A percentile compares a stretch with the other conserved stretches of the same genome.
Conservation (phyloP, 92 coral and sea anemone genomes). For the Plumapathes pennacea region DNA sequence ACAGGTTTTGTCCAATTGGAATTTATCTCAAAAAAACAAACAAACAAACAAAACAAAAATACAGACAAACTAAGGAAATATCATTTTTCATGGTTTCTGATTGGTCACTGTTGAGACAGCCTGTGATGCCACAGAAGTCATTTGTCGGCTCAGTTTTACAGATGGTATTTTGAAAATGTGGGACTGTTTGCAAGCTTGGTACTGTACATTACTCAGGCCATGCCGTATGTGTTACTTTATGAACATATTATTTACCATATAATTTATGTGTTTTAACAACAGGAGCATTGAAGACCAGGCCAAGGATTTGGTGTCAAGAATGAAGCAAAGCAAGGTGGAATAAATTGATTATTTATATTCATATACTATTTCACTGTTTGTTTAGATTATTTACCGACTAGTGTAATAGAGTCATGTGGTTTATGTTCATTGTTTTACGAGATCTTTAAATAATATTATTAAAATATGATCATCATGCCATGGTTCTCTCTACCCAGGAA, state of each 20-base stretch:
- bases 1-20: too few relatives aligned
- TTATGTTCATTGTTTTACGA: not conserved
- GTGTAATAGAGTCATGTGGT: not conserved
- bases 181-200: too few relatives aligned
- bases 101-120: too few relatives aligned
- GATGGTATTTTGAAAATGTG: too few relatives aligned
- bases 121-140: too few relatives aligned
- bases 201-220: too few relatives aligned
- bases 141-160: too few relatives aligned
- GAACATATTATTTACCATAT: not conserved
- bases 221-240: not conserved
- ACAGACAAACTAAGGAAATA: too few relatives aligned
- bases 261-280: not conserved
- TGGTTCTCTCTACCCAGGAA: constrained; percentile 24
- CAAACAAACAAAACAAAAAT: too few relatives aligned
- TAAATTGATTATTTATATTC: not conserved
- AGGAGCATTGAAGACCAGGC: constrained; percentile 77
- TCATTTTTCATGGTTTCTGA: too few relatives aligned
- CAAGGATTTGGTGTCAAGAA: constrained; percentile 41
- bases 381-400: not conserved
- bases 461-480: not conserved
- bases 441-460: not conserved
- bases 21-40: too few relatives aligned
- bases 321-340: constrained; percentile 63
- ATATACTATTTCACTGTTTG: not conserved